Evolutionary conservation across 2,797 vertebrate genomes (phyloP).

Genomic region (Acropternis orthonyx): DNA sequence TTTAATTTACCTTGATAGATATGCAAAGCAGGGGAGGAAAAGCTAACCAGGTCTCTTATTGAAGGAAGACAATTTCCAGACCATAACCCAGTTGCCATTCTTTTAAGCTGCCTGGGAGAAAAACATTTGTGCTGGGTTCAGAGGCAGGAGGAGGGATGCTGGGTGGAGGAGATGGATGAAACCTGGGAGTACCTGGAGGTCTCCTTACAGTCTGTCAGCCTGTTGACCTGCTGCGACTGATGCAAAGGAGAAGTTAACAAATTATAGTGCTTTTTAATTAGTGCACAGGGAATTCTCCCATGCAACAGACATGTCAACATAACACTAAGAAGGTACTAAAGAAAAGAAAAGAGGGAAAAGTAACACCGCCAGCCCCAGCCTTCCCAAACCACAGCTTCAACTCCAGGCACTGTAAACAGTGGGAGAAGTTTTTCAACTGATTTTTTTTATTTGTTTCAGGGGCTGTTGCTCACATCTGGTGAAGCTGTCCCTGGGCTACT

Average conservation of each 20-base stretch:
- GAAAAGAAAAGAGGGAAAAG: neutral
- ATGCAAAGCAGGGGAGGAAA: slow-evolving; percentile 25
- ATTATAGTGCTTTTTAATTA: slow-evolving; percentile 57
- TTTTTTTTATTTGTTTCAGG: neutral
- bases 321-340: neutral
- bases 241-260: slow-evolving; percentile 34
- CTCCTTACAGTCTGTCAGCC: neutral
- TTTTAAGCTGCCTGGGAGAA: neutral
- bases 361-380: neutral
- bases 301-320: neutral
- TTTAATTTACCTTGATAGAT: slow-evolving; percentile 60
- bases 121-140: neutral
- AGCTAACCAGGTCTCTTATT: slow-evolving; percentile 42
- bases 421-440: slow-evolving; percentile 37
- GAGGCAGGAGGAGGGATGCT: neutral
- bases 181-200: neutral
- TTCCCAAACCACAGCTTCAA: neutral
- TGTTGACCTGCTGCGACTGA: slow-evolving; percentile 10
- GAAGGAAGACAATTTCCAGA: slow-evolving; percentile 33
- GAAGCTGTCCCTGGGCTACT: slow-evolving; percentile 72
- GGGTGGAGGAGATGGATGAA: neutral
- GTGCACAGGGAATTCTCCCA: neutral
- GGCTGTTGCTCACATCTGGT: slow-evolving; percentile 72
- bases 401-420: neutral
- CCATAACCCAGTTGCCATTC: neutral